Conservation (phyloP, 2,797 vertebrate genomes). For the Bovichtus diacanthus region DNA sequence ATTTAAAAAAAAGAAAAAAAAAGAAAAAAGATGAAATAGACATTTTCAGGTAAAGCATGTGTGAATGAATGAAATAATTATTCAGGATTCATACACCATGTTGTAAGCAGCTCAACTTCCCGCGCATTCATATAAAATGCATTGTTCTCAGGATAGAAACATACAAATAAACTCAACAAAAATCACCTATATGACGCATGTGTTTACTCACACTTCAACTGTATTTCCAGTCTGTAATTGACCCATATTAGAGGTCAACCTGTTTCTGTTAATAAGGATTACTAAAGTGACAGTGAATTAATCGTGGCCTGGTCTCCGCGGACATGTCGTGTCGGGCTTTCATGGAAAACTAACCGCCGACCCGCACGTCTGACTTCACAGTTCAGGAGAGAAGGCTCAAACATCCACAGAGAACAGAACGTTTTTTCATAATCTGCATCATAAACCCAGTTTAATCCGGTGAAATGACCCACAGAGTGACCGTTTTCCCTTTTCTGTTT, state of each 20-base stretch:
- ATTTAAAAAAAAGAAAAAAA: conserved; percentile 11
- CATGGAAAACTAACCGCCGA: not conserved
- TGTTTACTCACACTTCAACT: not conserved
- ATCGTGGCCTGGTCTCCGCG: not conserved
- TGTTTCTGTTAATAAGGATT: not conserved
- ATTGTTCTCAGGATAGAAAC: not conserved
- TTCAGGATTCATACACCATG: not conserved
- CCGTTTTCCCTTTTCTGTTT: conserved; percentile 22
- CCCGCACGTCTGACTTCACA: conserved; percentile 10
- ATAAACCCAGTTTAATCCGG: conserved; percentile 60
- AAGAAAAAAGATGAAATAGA: not conserved
- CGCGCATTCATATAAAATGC: not conserved
- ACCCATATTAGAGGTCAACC: conserved; percentile 5
- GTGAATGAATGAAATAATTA: not conserved
- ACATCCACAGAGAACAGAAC: conserved; percentile 18
- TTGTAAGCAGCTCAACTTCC: not conserved
- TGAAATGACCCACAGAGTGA: conserved; percentile 47
- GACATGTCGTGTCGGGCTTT: conserved; percentile 11
- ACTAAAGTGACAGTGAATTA: conserved; percentile 1
- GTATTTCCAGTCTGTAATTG: conserved; percentile 1
- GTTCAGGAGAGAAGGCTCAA: conserved; percentile 33
- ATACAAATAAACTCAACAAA: not conserved
- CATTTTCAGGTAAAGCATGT: not conserved
- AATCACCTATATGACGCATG: not conserved
- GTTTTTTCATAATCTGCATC: conserved; percentile 56